Percentiles rank a stretch among this genome's conserved stretches.
These are phyloP conservation scores for Babylonia areolata DNA, from an alignment of 1,140 invertebrate species.

Conservation along the genomic window DNA sequence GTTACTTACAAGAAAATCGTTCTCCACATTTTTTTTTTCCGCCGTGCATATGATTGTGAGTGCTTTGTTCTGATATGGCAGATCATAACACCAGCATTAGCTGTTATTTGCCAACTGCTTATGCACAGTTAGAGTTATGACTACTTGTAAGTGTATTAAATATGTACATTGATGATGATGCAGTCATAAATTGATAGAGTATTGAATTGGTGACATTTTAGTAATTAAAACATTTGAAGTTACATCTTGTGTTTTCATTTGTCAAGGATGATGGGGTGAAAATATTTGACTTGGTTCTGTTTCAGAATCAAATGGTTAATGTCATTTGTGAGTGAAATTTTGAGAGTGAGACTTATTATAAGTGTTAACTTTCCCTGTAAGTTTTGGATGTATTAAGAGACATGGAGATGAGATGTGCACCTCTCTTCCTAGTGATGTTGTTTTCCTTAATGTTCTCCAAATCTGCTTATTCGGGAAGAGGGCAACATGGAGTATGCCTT, in stretches of 20 bases:
- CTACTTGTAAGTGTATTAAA: conserved; percentile 29
- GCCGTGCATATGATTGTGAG: conserved; percentile 20
- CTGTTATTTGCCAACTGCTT: conserved; percentile 43
- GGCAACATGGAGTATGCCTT: too few species aligned
- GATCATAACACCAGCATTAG: conserved; percentile 35
- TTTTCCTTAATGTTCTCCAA: too few species aligned
- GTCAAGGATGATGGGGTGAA: neutral
- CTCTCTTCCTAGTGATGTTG: too few species aligned
- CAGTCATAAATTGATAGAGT: conserved; percentile 36
- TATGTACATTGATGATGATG: conserved; percentile 33
- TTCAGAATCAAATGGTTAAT: too few species aligned
- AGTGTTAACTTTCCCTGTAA: too few species aligned
- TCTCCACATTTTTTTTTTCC: conserved; percentile 16
- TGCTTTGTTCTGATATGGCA: conserved; percentile 33
- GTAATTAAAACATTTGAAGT: conserved; percentile 40
- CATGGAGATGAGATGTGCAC: too few species aligned
- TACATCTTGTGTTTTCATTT: neutral
- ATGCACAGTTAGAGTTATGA: conserved; percentile 40
- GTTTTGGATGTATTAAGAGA: too few species aligned
- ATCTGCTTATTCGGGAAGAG: too few species aligned
- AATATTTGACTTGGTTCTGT: too few species aligned
- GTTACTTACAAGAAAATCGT: conserved; percentile 16
- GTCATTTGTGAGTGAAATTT: too few species aligned
- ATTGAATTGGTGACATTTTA: conserved; percentile 36
- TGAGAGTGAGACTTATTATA: too few species aligned